Conservation (phyloP, 2,797 vertebrate genomes). For the Hydrocynus forskahlii region DNA sequence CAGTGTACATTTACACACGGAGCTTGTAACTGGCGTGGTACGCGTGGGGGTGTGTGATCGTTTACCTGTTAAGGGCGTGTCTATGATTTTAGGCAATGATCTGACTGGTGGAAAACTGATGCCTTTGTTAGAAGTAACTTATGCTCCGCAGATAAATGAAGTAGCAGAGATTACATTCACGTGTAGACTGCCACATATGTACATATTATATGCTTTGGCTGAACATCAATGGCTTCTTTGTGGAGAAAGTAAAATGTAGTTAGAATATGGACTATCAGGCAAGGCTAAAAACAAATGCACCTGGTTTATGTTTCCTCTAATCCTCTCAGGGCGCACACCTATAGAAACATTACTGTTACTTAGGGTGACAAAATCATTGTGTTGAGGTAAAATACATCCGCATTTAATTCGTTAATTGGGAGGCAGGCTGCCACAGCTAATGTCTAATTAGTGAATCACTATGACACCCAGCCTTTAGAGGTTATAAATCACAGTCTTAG, state of each 20-base stretch:
- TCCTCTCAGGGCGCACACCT: neutral
- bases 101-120: too few relatives aligned
- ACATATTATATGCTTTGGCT: too few relatives aligned
- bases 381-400: neutral
- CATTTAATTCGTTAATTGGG: conserved; percentile 23
- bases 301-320: neutral
- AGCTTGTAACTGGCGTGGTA: too few relatives aligned
- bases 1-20: too few relatives aligned
- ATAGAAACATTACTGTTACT: neutral
- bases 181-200: neutral
- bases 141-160: too few relatives aligned
- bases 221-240: too few relatives aligned
- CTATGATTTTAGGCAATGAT: too few relatives aligned
- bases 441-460: conserved; percentile 23
- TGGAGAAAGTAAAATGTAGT: too few relatives aligned
- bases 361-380: neutral
- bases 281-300: neutral
- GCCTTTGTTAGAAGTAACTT: too few relatives aligned
- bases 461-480: conserved; percentile 3
- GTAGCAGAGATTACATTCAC: neutral
- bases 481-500: conserved; percentile 11
- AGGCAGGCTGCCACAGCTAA: neutral
- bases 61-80: too few relatives aligned
- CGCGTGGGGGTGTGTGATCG: too few relatives aligned
- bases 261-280: neutral